Conservation (phyloP, 1,140 invertebrate genomes). For the Diorhabda carinulata region DNA sequence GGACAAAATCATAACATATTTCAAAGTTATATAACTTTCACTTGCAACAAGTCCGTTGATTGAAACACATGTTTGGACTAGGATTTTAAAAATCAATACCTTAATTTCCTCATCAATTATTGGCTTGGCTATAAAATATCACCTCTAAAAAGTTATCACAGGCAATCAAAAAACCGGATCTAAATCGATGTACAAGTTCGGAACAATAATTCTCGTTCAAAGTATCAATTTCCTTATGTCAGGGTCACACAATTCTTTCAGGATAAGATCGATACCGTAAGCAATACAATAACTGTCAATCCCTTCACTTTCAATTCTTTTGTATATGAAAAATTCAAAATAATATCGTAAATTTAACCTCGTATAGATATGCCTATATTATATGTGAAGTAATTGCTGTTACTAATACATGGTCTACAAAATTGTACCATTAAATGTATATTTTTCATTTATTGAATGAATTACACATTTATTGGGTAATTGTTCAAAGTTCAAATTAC, state of each 20-base stretch:
- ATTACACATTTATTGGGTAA: too few species aligned
- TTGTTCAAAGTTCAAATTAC: too few species aligned
- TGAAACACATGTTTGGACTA: background rate
- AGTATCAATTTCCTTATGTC: background rate
- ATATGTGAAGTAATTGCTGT: background rate
- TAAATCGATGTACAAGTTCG: background rate
- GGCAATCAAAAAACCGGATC: constrained; percentile 1
- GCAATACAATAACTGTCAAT: background rate
- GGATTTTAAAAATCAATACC: background rate
- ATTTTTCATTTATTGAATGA: background rate
- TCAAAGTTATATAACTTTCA: background rate
- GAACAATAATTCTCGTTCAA: background rate
- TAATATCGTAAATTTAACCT: background rate
- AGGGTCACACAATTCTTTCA: background rate
- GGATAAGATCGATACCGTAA: background rate
- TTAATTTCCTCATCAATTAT: background rate
- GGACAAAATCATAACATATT: background rate
- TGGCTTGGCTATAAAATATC: background rate
- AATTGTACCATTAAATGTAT: background rate
- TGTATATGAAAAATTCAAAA: background rate
- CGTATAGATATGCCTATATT: background rate
- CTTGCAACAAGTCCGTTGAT: background rate
- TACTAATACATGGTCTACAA: background rate
- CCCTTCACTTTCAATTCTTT: background rate
- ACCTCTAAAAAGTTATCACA: background rate